These are phyloP conservation scores for Nebria ingens DNA, from an alignment of 1,140 invertebrate genomes.

Conservation along the genomic window DNA sequence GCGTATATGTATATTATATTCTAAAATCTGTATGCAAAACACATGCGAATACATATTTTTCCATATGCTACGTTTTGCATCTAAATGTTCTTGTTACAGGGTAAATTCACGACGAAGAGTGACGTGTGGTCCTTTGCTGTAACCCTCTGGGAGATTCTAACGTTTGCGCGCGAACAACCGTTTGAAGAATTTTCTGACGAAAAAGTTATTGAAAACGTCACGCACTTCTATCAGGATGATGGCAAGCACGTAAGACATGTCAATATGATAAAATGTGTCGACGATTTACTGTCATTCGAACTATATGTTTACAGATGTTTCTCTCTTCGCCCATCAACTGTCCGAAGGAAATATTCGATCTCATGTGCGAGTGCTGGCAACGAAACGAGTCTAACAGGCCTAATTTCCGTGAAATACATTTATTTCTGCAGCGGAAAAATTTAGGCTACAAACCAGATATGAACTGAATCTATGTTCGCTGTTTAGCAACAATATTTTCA, in stretches of 20 bases:
- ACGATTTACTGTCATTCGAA: not conserved
- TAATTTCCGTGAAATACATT: slow-evolving; percentile 75
- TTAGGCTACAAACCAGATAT: slow-evolving; percentile 55
- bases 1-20: slow-evolving; percentile 29
- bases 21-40: too few species aligned
- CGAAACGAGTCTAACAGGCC: slow-evolving; percentile 66
- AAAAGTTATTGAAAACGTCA: slow-evolving; percentile 68
- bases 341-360: slow-evolving; percentile 75
- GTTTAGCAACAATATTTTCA: not conserved
- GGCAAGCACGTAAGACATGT: slow-evolving; percentile 43
- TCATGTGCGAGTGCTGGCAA: slow-evolving; percentile 87
- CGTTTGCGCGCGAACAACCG: slow-evolving; percentile 73
- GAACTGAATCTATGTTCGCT: slow-evolving; percentile 21
- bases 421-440: slow-evolving; percentile 78
- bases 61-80: slow-evolving; percentile 3
- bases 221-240: slow-evolving; percentile 56
- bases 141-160: slow-evolving; percentile 81
- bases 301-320: slow-evolving; percentile 40
- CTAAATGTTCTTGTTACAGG: slow-evolving; percentile 39
- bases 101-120: slow-evolving; percentile 73
- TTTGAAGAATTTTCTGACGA: slow-evolving; percentile 67
- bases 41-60: too few species aligned
- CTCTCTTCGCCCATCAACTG: slow-evolving; percentile 67
- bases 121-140: slow-evolving; percentile 88
- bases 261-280: slow-evolving; percentile 9